Base-by-base conservation (phyloP, 1,140 invertebrate genomes). In the Cydia pomonella region DNA sequence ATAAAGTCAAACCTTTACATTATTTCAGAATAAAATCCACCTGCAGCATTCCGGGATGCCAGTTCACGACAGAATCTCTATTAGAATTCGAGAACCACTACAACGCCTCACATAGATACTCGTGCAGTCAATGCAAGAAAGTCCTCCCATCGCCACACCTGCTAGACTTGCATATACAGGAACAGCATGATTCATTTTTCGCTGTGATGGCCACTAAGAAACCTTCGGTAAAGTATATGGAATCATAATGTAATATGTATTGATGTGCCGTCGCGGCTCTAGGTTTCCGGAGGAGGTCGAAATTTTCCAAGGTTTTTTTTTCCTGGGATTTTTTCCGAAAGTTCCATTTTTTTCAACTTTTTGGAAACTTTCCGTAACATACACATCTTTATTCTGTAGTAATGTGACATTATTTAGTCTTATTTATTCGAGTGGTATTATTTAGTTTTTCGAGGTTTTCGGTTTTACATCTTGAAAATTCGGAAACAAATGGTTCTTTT, bases 141-240 rank as follows among this genome's bases (percentile, higher is more conserved):
- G 85, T 87, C 25, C 85, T 95, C 25, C 94, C 95, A 0, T 95
- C 94, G 12, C 92, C 95, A 0, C 94, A 96, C 83, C 84, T 96
- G 0, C 84, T 97, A 44, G 96, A 96, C 79, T 90, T 97, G 62
- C 96, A 97, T 82, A 87, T 96, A 72, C 93, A 95, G 75, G 96
- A 96, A 81, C 91, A 81, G 0, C 96, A 97, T 63, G 96, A 96
- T 82, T 95, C 94, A 1, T 96, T 95, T 81, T 97, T 97, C 73
- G 92, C 94, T 73, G 93, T 95, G 1, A 88, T 94, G 80, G 93
- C 95, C 0, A 87, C 94, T 47, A 94, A 92, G 73, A 94, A 95
- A 87, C 94, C 96, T 13, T 95, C 95, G 89, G 95, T 96, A 93
- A 89, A 87, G 6, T 59, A 59, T 12, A 23, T 23, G 18, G n/a